Evolutionary conservation across 2,888 invertebrate species (phyloP), one percentile per base, ranked within the genome.

Genomic region (Apodemia duryi): DNA sequence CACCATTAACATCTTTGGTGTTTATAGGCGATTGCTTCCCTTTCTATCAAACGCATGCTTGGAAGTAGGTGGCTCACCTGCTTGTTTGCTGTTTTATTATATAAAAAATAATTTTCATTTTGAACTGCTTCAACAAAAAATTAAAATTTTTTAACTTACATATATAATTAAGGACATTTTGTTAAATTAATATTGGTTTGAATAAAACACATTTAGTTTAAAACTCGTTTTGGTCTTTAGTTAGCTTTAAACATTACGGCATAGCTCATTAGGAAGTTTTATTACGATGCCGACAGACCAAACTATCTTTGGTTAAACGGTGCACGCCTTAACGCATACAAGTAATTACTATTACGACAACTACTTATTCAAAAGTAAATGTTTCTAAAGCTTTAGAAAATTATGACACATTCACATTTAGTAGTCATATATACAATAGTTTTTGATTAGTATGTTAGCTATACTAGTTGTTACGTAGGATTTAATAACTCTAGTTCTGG

Each of bases 331-430:
- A 21, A 49, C 49, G 49, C 6, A 49, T 49, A 49, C 49, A 49
- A 49, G 49, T 49, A 49, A 49, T 49, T 49, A 49, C n/a, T 6
- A n/a, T 49, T n/a, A 13, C 49, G n/a, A 6, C 46, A 46, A 13
- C 46, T 46, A 13, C 49, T 49, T n/a, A 49, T 49, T 49, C n/a
- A 49, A 49, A 49, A 49, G 49, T 49, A 49, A 49, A 49, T 49
- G n/a, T 49, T 49, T 49, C 49, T 49, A n/a, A 49, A n/a, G n/a
- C 49, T 6, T n/a, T n/a, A 46, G 46, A 46, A 46, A 46, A 46
- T 43, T 46, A 46, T 46, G 46, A 46, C 11, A 11, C 11, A 10
- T 11, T 10, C 7, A 5, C 38, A 38, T 38, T 38, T 38, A 38
- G 38, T 3, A 38, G 38, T 32, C 1, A 32, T 32, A 32, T 4